A percentile compares a stretch with the other conserved stretches of the same genome.
These are phyloP conservation scores for Catharus ustulatus DNA, from an alignment of 2,797 vertebrate species.

Conservation along the genomic window DNA sequence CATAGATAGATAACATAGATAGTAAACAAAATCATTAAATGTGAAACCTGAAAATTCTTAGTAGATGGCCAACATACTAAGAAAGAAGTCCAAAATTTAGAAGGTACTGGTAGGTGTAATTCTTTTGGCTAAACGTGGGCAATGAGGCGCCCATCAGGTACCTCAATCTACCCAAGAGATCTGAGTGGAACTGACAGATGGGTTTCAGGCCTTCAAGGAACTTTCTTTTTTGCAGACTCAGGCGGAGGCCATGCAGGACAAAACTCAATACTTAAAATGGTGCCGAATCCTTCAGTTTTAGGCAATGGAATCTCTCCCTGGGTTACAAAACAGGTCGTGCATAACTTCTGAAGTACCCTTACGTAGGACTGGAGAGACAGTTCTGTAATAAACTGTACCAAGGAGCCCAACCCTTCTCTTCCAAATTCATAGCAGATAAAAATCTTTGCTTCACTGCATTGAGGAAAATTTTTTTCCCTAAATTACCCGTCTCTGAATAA, in stretches of 20 bases:
- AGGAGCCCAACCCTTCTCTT: not conserved
- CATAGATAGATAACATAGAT: no score
- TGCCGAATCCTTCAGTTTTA: not conserved
- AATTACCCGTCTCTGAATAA: not conserved
- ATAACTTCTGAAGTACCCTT: not conserved
- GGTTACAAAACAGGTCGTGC: not conserved
- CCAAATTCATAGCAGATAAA: not conserved
- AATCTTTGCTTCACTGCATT: not conserved
- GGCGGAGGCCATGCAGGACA: not conserved
- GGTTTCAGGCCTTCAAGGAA: not conserved
- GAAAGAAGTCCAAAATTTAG: not conserved
- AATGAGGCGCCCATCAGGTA: not conserved
- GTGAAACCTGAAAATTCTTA: not conserved
- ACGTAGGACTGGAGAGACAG: not conserved
- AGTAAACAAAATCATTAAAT: not conserved
- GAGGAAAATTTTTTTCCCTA: not conserved
- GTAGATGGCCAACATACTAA: not conserved
- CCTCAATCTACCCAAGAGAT: not conserved
- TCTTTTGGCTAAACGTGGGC: not conserved
- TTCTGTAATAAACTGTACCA: not conserved
- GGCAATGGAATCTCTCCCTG: not conserved
- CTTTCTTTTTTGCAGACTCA: not conserved
- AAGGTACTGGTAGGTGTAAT: not conserved
- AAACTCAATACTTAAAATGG: not conserved
- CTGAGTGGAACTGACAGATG: not conserved